Evolutionary conservation across 2,113 vertebrate species (phyloP), one percentile per base, ranked within the genome.

Genomic region (Bostrychus sinensis): DNA sequence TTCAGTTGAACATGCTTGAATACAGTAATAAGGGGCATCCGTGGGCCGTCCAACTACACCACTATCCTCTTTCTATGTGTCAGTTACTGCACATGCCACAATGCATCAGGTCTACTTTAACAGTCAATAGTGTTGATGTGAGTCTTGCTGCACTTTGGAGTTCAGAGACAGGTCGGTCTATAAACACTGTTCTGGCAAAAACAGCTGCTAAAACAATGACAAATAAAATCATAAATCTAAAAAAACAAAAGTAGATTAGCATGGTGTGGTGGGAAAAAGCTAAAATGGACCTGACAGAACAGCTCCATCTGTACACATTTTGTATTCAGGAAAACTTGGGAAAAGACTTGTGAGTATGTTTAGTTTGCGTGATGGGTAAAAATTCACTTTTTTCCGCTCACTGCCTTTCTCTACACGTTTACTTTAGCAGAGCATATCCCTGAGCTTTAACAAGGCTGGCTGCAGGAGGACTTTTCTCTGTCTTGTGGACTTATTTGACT

Each of bases 21-120:
- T 78, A 59, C 68, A 59, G 64, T 77, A 84, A 82, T 57, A 46
- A 80, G 68, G 78, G 74, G 61, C 82, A 79, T 78, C 25, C 9
- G 55, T 19, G 37, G 80, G 76, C 78, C 78, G 75, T 56, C 32
- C 56, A 56, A 58, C 74, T 61, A 20, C 37, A 67, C 61, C 45
- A 54, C 30, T 51, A 56, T 63, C 56, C 38, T 39, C 70, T 61
- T 75, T 37, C 56, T 69, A 57, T 6, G 26, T 63, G 39, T 68
- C 6, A 57, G 26, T 69, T 36, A 55, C 12, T 34, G 25, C 32
- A 28, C 28, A 25, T 26, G 7, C 50, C 26, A 7, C 10, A n/a
- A 56, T 53, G 34, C 58, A 56, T 70, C 22, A 36, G 34, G 46
- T 37, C 26, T 22, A 26, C 16, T 19, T 45, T 42, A 39, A 48